phyloP scores from a whole-genome alignment of 1,140 invertebrate species.

The Luehdorfia chinensis region DNA sequence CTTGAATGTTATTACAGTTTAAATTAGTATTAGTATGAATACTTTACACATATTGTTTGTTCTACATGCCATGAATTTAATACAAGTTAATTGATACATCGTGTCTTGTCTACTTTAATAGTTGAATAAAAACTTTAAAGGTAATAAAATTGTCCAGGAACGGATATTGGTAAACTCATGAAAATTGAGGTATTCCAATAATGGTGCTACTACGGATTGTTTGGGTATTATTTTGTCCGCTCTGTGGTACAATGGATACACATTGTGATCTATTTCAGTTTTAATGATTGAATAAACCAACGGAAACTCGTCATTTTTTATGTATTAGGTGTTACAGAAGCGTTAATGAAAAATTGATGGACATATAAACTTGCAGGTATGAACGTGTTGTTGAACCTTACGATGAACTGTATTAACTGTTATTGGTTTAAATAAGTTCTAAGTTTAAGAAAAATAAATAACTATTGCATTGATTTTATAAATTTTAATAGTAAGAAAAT shows the following conservation, averaged over 20 bases:
- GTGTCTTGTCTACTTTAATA: constrained; percentile 5
- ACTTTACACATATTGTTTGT: too few relatives aligned
- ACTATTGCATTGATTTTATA: too few relatives aligned
- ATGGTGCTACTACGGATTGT: constrained; percentile 2
- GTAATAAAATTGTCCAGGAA: constrained; percentile 15
- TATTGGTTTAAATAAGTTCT: too few relatives aligned
- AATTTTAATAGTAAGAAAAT: too few relatives aligned
- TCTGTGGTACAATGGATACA: constrained; percentile 1
- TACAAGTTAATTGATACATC: constrained; percentile 14
- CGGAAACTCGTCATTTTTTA: constrained; percentile 24
- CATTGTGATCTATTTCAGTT: constrained; percentile 37
- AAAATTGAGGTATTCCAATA: background rate
- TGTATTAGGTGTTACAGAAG: constrained; percentile 14
- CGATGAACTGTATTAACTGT: too few relatives aligned
- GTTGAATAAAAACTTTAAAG: constrained; percentile 13
- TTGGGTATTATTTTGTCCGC: background rate
- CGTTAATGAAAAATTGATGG: constrained; percentile 22
- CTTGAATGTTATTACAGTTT: too few relatives aligned
- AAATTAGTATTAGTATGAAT: too few relatives aligned
- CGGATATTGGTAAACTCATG: constrained; percentile 18
- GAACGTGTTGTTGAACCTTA: background rate
- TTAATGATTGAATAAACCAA: constrained; percentile 40
- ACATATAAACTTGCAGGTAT: constrained; percentile 3
- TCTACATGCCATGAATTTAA: too few relatives aligned
- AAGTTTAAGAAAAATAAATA: too few relatives aligned